Conservation (phyloP, 2,113 vertebrate genomes). For the Vireo altiloquus region DNA sequence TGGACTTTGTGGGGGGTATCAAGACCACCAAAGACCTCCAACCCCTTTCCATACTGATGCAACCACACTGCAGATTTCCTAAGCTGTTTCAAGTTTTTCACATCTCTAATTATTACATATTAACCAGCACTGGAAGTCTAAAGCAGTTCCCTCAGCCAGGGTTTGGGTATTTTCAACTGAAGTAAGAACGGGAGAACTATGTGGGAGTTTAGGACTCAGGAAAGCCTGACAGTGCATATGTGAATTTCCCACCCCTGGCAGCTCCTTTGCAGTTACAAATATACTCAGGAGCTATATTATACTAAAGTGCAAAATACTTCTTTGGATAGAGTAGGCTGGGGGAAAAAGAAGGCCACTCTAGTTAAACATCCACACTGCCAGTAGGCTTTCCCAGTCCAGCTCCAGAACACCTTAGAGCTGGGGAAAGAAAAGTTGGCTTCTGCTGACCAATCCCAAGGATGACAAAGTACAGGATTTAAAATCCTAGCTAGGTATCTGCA, state of each 20-base stretch:
- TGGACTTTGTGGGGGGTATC: background rate
- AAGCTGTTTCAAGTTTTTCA: background rate
- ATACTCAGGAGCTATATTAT: too few species aligned
- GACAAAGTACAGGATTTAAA: background rate
- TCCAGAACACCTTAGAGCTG: background rate
- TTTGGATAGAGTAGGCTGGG: background rate
- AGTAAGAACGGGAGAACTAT: background rate
- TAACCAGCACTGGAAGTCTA: background rate
- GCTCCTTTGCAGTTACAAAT: background rate
- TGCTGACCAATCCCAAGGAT: background rate
- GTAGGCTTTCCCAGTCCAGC: background rate
- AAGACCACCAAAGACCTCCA: background rate
- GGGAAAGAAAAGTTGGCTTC: background rate
- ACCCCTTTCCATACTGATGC: background rate
- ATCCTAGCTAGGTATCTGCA: background rate
- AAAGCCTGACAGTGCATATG: background rate
- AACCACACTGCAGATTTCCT: background rate
- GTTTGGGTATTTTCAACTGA: background rate
- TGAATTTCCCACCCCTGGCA: background rate
- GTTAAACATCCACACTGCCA: background rate
- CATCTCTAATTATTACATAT: background rate
- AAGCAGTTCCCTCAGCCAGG: background rate
- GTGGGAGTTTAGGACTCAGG: background rate
- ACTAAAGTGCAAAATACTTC: background rate
- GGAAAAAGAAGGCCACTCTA: background rate